Base-by-base conservation (phyloP, 2,888 invertebrate genomes). In the Chaetogeoica ovagalla region DNA sequence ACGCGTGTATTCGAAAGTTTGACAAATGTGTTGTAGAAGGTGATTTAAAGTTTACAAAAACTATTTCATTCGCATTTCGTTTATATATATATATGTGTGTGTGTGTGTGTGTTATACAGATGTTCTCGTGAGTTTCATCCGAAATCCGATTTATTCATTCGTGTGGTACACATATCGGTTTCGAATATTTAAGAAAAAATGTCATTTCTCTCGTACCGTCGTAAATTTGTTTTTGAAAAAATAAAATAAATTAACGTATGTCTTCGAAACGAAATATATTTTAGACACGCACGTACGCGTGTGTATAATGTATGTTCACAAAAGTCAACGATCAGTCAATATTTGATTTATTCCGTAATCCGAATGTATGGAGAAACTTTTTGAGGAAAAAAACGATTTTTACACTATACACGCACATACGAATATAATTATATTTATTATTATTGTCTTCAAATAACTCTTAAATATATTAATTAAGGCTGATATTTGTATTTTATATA, bases 111-210 rank as follows among this genome's bases (percentile, higher is more conserved):
- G 21, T 30, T 70, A 37, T 55, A 55, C 13, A 13, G 21, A 63
- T 39, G 59, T 23, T 9, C 43, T 23, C 57, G 11, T 23, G 43
- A n/a, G 39, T 75, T 66, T 75, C 66, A 23, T 75, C 23, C 57
- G 65, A 21, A 66, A 66, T 75, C 23, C 66, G 66, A 75, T 75
- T 57, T 75, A 75, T 75, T 75, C 65, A 43, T 57, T 57, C 55
- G 63, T 73, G 37, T 62, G 48, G 2, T n/a, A 63, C 52, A 37
- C 4, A 74, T 21, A 17, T 55, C 52, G n/a, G 39, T 11, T 39
- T 30, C 7, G 37, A 55, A 74, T 48, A 48, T 65, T 65, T 52
- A 1, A 30, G 4, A 30, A 30, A 30, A 63, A 72, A 73, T 52
- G 30, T 48, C n/a, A 48, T 48, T 48, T 48, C 15, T 48, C 13